phyloP scores from a whole-genome alignment of 2,797 vertebrate genomes.

The Sebastes melanostomus region DNA sequence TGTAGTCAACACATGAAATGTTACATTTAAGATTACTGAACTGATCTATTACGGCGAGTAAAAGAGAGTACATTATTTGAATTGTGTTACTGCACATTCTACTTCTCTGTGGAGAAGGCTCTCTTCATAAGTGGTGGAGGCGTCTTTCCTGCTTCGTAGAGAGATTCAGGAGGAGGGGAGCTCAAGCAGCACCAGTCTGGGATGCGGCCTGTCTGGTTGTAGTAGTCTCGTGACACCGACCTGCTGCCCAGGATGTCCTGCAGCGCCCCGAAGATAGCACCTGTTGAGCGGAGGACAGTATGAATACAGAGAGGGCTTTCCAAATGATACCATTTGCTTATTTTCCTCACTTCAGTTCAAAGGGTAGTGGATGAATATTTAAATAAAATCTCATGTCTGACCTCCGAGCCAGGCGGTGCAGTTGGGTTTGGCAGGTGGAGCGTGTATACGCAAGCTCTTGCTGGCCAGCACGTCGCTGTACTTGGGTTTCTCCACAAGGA shows the following conservation, averaged over 20 bases:
- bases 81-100: slow-evolving; percentile 22
- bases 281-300: slow-evolving; percentile 63
- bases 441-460: slow-evolving; percentile 93
- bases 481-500: slow-evolving; percentile 93
- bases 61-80: not conserved
- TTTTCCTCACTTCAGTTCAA: not conserved
- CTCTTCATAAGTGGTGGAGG: slow-evolving; percentile 94
- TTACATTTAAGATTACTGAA: slow-evolving; percentile 17
- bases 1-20: slow-evolving; percentile 18
- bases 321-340: not conserved
- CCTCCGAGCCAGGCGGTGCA: slow-evolving; percentile 98
- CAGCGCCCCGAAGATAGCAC: slow-evolving; percentile 94
- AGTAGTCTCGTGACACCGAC: slow-evolving; percentile 96
- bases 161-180: slow-evolving; percentile 91
- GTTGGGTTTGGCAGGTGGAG: slow-evolving; percentile 95
- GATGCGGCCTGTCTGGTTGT: slow-evolving; percentile 93
- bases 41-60: not conserved
- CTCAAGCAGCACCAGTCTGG: slow-evolving; percentile 97
- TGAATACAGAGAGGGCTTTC: not conserved
- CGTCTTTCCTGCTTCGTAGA: slow-evolving; percentile 91
- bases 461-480: slow-evolving; percentile 89
- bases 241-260: slow-evolving; percentile 97
- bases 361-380: not conserved
- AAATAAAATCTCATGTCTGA: slow-evolving; percentile 67
- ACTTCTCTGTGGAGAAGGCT: slow-evolving; percentile 98